Conservation (phyloP, 2,797 vertebrate species). For the Scomberomorus guttatus region DNA sequence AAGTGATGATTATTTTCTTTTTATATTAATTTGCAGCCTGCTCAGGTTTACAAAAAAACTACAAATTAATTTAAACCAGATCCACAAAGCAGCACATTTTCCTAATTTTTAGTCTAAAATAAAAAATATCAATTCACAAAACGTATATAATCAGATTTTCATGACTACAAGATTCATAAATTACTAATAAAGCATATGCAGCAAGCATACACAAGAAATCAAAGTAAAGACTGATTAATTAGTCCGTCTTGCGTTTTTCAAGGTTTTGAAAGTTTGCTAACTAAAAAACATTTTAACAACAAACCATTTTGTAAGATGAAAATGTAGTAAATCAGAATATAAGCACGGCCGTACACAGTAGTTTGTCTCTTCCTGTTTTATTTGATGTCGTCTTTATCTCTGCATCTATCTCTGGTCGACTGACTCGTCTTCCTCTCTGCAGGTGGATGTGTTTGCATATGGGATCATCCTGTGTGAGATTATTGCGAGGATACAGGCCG, state of each 20-base stretch:
- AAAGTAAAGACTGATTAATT: not conserved
- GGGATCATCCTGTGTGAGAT: conserved; percentile 97
- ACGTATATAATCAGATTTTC: not conserved
- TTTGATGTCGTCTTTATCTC: not conserved
- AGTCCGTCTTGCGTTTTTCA: not conserved
- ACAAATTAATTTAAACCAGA: conserved; percentile 10
- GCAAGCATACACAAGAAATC: not conserved
- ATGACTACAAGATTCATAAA: too few species aligned
- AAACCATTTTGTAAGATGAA: not conserved
- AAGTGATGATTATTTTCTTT: not conserved
- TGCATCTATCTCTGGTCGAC: not conserved
- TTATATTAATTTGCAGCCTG: not conserved
- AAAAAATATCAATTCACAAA: not conserved
- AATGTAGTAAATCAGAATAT: not conserved
- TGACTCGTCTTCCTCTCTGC: conserved; percentile 7
- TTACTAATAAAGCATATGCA: too few species aligned
- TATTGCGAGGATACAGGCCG: conserved; percentile 94
- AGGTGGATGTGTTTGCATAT: conserved; percentile 96
- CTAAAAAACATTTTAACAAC: not conserved
- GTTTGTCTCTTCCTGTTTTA: not conserved
- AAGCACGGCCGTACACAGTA: not conserved
- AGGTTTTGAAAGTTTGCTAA: not conserved
- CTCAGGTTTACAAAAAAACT: not conserved
- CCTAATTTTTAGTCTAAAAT: too few species aligned
- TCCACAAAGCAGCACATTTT: not conserved